Percentiles rank a stretch among this genome's conserved stretches.
Conservation (phyloP, 2,888 invertebrate species). For the Lithophane ornitopus region DNA sequence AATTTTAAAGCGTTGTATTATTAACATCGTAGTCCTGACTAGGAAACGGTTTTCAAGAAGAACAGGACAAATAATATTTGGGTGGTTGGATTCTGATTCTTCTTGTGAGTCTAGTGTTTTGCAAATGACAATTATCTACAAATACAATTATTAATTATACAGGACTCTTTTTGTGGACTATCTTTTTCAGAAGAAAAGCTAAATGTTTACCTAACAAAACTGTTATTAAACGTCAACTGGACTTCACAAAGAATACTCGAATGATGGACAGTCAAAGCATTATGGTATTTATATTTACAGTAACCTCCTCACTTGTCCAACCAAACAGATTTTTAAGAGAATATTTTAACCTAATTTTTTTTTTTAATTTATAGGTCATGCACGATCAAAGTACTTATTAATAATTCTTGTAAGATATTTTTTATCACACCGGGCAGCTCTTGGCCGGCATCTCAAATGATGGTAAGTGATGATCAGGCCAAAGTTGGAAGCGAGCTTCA, state of each 20-base stretch:
- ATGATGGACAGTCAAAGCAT: neutral
- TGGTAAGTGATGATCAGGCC: too few species aligned
- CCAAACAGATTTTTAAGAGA: neutral
- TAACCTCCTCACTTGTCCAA: neutral
- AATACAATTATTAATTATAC: neutral
- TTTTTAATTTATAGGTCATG: too few species aligned
- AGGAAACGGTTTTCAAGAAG: slow-evolving; percentile 10
- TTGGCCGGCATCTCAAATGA: too few species aligned
- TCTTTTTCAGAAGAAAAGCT: neutral
- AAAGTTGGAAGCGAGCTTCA: too few species aligned
- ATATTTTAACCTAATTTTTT: neutral
- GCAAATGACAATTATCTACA: neutral
- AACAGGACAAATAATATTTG: neutral
- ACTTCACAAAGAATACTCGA: neutral
- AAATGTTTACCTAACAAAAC: neutral
- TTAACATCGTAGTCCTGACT: slow-evolving; percentile 25
- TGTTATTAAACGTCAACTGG: neutral
- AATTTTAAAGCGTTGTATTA: slow-evolving; percentile 32
- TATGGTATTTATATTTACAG: neutral
- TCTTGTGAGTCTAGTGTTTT: neutral
- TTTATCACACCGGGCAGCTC: too few species aligned
- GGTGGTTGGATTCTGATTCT: neutral
- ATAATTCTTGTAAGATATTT: too few species aligned
- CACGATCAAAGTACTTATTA: too few species aligned
- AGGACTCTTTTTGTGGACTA: neutral